These are phyloP conservation scores for Chiroxiphia lanceolata DNA, from an alignment of 2,797 vertebrate species.

Conservation along the genomic window DNA sequence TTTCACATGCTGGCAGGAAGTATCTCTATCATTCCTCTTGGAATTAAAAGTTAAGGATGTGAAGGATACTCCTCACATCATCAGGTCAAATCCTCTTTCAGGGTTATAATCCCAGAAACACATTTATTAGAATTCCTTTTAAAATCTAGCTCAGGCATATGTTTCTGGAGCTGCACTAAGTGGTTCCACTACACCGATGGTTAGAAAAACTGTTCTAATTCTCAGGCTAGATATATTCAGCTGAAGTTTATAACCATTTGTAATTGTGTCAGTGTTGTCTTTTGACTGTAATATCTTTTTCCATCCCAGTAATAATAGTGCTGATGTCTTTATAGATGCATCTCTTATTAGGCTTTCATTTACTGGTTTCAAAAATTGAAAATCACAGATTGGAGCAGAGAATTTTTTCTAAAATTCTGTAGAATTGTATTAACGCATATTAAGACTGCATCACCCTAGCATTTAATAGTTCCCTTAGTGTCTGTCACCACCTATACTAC, in stretches of 20 bases:
- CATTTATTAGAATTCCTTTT: neutral
- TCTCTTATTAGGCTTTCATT: neutral
- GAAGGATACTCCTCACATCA: neutral
- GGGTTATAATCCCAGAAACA: neutral
- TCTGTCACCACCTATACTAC: neutral
- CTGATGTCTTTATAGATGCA: slow-evolving; percentile 1
- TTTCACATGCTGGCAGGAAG: neutral
- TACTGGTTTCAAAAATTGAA: neutral
- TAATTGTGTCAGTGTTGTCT: neutral
- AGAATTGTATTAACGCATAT: neutral
- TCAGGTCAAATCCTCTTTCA: neutral
- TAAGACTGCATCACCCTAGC: neutral
- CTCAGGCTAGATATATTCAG: neutral
- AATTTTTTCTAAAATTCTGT: neutral
- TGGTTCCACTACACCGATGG: neutral
- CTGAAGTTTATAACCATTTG: neutral
- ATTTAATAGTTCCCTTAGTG: neutral
- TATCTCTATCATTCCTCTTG: neutral
- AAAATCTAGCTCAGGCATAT: neutral
- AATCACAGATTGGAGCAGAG: neutral
- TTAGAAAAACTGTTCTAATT: neutral
- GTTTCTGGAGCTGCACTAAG: neutral
- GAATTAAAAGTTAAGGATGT: neutral
- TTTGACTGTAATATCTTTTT: neutral
- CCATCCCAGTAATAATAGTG: neutral